Percentiles rank a stretch among this genome's conserved stretches.
phyloP scores from a whole-genome alignment of 2,888 invertebrate species.

The Hyles lineata region DNA sequence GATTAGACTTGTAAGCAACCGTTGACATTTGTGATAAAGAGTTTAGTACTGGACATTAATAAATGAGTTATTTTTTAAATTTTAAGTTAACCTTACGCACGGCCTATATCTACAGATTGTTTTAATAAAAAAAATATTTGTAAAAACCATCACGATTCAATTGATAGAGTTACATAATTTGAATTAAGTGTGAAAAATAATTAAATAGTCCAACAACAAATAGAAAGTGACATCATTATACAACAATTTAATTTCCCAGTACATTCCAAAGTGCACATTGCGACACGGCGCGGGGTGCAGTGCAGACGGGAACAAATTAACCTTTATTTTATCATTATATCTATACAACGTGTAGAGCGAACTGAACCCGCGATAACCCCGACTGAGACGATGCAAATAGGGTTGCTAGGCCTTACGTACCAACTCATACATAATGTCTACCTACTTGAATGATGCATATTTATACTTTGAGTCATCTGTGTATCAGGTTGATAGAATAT shows the following conservation, averaged over 20 bases:
- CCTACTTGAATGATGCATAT: too few relatives aligned
- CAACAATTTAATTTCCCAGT: neutral
- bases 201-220: too few relatives aligned
- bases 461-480: too few relatives aligned
- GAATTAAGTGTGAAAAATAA: too few relatives aligned
- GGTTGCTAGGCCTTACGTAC: slow-evolving; percentile 11
- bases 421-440: neutral
- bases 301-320: slow-evolving; percentile 53
- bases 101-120: neutral
- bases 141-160: too few relatives aligned
- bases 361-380: slow-evolving; percentile 46
- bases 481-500: too few relatives aligned
- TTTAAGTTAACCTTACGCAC: neutral
- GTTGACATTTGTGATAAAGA: neutral
- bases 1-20: neutral
- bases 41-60: neutral
- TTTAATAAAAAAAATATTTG: too few relatives aligned
- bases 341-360: slow-evolving; percentile 40
- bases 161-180: too few relatives aligned
- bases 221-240: neutral
- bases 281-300: slow-evolving; percentile 14
- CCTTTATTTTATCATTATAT: slow-evolving; percentile 57
- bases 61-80: neutral
- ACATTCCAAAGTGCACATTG: slow-evolving; percentile 22
- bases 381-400: slow-evolving; percentile 22